phyloP scores from a whole-genome alignment of 2,797 vertebrate genomes.

The Pangasius krempfi region DNA sequence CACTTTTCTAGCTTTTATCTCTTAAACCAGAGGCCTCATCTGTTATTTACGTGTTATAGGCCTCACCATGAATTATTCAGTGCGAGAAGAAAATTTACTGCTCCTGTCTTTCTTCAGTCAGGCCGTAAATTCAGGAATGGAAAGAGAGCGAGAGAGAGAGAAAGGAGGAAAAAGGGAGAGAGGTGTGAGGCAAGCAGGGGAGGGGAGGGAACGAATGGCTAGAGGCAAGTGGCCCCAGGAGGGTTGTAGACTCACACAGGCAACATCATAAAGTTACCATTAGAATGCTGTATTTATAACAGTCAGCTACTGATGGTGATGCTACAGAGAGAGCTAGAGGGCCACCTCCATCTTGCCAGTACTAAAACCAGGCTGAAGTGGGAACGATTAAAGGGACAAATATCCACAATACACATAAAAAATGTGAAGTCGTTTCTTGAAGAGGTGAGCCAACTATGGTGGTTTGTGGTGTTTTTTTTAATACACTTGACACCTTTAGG shows the following conservation, averaged over 20 bases:
- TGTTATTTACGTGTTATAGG: conserved; percentile 91
- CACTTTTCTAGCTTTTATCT: conserved; percentile 91
- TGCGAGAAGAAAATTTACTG: conserved; percentile 82
- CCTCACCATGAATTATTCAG: conserved; percentile 91
- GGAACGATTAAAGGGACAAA: conserved; percentile 24
- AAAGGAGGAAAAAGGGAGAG: conserved; percentile 25
- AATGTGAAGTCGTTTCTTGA: not conserved
- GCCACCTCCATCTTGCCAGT: not conserved
- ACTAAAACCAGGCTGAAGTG: not conserved
- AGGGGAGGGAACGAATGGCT: conserved; percentile 65
- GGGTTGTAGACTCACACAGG: conserved; percentile 87
- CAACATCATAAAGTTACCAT: conserved; percentile 96
- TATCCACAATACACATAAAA: not conserved
- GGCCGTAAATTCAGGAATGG: conserved; percentile 93
- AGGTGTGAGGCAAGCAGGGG: conserved; percentile 57
- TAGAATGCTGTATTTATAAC: conserved; percentile 89
- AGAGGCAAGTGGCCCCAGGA: conserved; percentile 84
- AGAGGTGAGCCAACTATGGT: not conserved
- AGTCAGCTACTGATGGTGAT: conserved; percentile 76
- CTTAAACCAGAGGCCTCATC: conserved; percentile 91
- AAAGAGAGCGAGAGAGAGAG: conserved; percentile 58
- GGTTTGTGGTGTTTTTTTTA: conserved; percentile 14
- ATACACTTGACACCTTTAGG: conserved; percentile 5
- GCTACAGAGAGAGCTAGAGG: conserved; percentile 66
- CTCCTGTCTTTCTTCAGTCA: conserved; percentile 77